phyloP scores from a whole-genome alignment of 2,888 invertebrate genomes.

The Calameuta pallipes region DNA sequence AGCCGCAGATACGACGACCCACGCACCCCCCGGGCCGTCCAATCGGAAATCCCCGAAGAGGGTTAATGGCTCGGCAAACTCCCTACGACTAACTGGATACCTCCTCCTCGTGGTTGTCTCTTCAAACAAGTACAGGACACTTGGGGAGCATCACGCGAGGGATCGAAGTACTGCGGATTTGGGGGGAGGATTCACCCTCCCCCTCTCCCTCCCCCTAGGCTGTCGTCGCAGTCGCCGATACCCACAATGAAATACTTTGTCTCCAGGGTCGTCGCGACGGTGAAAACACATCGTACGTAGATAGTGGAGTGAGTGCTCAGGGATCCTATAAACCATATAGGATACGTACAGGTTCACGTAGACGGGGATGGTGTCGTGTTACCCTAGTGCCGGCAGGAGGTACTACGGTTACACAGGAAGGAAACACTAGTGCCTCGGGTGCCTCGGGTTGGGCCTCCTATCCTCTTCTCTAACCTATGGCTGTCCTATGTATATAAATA shows the following conservation, averaged over 20 bases:
- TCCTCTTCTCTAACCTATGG: constrained; percentile 27
- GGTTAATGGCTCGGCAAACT: constrained; percentile 31
- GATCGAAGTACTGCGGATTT: neutral
- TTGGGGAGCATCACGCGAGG: neutral
- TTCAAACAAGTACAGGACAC: no score
- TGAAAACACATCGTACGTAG: neutral
- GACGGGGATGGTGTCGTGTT: constrained; percentile 51
- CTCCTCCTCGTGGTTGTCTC: no score
- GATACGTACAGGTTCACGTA: constrained; percentile 17
- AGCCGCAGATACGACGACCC: no score
- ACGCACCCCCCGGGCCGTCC: no score
- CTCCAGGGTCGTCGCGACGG: neutral
- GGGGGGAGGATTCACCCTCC: no score
- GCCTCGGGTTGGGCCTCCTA: constrained; percentile 20
- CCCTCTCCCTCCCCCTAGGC: no score
- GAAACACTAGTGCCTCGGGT: constrained; percentile 59
- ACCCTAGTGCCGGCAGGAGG: constrained; percentile 47
- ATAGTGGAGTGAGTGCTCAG: neutral
- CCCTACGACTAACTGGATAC: neutral
- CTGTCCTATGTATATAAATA: constrained; percentile 10
- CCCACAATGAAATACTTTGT: no score
- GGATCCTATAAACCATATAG: constrained; percentile 16
- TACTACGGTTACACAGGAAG: constrained; percentile 63
- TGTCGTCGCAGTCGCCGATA: no score
- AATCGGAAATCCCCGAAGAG: constrained; percentile 5